Evolutionary conservation across 1,140 invertebrate species (phyloP), one percentile per base, ranked within the genome.

Genomic region (Tetramorium simillimum): DNA sequence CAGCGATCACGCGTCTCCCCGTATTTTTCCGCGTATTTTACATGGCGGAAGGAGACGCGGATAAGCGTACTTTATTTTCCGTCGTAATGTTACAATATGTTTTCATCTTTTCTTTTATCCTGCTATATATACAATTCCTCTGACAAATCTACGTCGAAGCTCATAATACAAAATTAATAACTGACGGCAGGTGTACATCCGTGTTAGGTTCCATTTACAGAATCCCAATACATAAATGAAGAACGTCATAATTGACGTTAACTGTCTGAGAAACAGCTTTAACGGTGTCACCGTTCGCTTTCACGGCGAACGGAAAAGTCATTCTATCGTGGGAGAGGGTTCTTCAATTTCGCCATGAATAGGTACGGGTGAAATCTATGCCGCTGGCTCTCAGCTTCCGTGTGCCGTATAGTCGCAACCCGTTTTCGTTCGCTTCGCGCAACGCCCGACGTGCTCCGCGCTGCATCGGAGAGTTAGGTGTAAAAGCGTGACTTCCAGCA

Each of bases 401-500:
- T 28, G 37, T 7, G n/a, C 3, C 7, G 24, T 37, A 18, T 33
- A 5, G 28, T 53, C 46, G 21, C 51, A 70, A 70, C 43, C 49
- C 65, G 21, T 70, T 65, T 46, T 63, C 18, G 0, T 16, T n/a
- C 14, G 58, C 28, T 67, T 67, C 46, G 33, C 33, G 63, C 46
- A 69, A 81, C 46, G 9, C n/a, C 77, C 16, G 43, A 40, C 16
- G 77, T 40, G 40, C 18, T 33, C 43, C 51, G 16, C 51, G 51
- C 67, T n/a, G 80, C 56, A 46, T 21, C 69, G 24, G n/a, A 49
- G 43, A 73, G 56, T 60, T 84, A 33, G 60, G 62, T 73, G 77
- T 53, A 76, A 87, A 90, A 85, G 58, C 73, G 69, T 78, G 85
- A 84, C 53, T 80, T 89, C 63, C 70, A 87, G 88, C 86, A 21